Percentiles rank a stretch among this genome's conserved stretches.
Conservation (phyloP, 1,140 invertebrate genomes). For the Scaptodrosophila lebanonensis region DNA sequence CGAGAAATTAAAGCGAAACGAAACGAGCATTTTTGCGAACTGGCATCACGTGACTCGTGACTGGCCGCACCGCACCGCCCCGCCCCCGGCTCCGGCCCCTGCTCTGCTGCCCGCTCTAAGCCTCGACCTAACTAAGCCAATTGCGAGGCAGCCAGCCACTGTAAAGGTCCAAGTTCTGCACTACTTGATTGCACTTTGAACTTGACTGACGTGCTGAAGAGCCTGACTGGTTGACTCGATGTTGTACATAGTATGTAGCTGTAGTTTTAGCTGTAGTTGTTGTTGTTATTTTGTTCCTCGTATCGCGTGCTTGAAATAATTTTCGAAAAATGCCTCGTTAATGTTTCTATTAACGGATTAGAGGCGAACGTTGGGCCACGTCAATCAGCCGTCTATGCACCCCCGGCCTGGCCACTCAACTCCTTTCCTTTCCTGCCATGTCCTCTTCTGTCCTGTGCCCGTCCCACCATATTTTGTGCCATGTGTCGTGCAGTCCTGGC, state of each 20-base stretch:
- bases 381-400: conserved; percentile 39
- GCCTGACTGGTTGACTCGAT: conserved; percentile 13
- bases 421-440: no score
- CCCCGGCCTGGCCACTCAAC: neutral
- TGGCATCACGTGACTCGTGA: conserved; percentile 35
- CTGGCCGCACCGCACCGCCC: conserved; percentile 1
- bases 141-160: conserved; percentile 24
- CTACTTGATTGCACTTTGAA: conserved; percentile 55
- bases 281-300: no score
- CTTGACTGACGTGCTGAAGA: conserved; percentile 68
- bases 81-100: no score
- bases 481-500: conserved; percentile 12
- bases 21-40: conserved; percentile 34
- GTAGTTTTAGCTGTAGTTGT: no score
- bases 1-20: conserved; percentile 67
- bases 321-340: conserved; percentile 72
- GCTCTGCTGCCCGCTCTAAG: neutral
- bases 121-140: conserved; percentile 1
- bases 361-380: conserved; percentile 48
- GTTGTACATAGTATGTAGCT: neutral
- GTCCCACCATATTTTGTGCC: no score
- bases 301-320: conserved; percentile 73
- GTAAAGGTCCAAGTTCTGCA: neutral
- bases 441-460: no score
- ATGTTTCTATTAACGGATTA: conserved; percentile 77